Conservation (phyloP, 1,140 invertebrate genomes). For the Atta texana region DNA sequence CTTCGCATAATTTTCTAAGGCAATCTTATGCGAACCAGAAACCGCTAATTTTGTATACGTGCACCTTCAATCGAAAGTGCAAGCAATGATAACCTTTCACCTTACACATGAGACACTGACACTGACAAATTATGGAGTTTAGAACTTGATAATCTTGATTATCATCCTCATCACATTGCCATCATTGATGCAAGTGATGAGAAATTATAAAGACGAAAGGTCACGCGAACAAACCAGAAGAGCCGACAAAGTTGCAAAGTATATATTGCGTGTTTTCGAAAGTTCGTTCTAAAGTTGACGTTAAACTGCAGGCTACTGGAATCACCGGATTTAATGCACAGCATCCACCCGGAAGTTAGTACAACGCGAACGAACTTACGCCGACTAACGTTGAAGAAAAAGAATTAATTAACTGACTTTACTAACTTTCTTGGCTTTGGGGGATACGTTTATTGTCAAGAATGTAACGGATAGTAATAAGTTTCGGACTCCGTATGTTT, state of each 20-base stretch:
- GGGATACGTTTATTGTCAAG: conserved; percentile 9
- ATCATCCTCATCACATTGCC: conserved; percentile 17
- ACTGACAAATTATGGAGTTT: conserved; percentile 52
- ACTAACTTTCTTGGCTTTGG: conserved; percentile 16
- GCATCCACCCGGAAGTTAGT: conserved; percentile 22
- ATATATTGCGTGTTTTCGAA: conserved; percentile 47
- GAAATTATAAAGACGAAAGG: conserved; percentile 7
- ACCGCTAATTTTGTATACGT: conserved; percentile 50
- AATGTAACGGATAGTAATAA: not conserved
- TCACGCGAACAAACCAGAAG: not conserved
- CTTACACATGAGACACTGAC: not conserved
- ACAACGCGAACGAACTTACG: conserved; percentile 29
- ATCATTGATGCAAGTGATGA: conserved; percentile 27
- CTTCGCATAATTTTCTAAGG: not conserved
- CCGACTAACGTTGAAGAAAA: conserved; percentile 33
- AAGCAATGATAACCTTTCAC: conserved; percentile 35
- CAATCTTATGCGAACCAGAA: not conserved
- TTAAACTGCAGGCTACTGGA: conserved; percentile 43
- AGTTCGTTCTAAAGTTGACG: conserved; percentile 40
- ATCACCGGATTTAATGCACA: conserved; percentile 54
- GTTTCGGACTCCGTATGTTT: not conserved
- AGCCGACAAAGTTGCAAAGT: conserved; percentile 25
- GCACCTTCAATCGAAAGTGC: conserved; percentile 28
- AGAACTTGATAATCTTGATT: conserved; percentile 57
- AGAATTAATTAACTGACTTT: conserved; percentile 54